Conservation (phyloP, 1,140 invertebrate genomes). For the Dreissena rostriformis region DNA sequence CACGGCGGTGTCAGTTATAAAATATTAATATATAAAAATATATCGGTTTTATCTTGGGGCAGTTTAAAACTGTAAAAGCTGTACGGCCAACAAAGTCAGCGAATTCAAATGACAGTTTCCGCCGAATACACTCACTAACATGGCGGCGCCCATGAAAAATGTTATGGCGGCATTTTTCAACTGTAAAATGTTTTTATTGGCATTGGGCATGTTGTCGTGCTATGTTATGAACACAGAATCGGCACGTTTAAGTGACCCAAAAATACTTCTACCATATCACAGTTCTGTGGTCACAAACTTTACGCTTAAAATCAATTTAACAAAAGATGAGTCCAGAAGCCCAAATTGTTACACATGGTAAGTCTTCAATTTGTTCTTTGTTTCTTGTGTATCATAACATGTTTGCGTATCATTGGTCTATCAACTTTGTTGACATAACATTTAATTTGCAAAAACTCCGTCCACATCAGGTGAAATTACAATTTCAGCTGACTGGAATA, state of each 20-base stretch:
- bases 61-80: no score
- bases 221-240: background rate
- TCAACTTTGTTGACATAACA: no score
- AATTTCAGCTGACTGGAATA: no score
- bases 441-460: no score
- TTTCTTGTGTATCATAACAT: no score
- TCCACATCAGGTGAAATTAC: no score
- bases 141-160: constrained; percentile 43
- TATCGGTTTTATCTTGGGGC: no score
- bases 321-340: constrained; percentile 68
- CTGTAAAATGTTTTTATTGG: constrained; percentile 17
- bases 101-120: no score
- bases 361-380: background rate
- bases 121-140: background rate
- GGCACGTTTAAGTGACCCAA: constrained; percentile 50
- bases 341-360: constrained; percentile 93
- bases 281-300: constrained; percentile 48
- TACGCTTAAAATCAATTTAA: constrained; percentile 55
- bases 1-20: no score
- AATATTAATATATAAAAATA: no score
- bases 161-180: constrained; percentile 56
- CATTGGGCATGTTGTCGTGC: background rate
- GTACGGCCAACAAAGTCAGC: no score
- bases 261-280: constrained; percentile 44
- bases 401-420: no score